These are phyloP conservation scores for Zoanthus solanderi DNA, from an alignment of 92 coral and sea anemone species.

Conservation along the genomic window DNA sequence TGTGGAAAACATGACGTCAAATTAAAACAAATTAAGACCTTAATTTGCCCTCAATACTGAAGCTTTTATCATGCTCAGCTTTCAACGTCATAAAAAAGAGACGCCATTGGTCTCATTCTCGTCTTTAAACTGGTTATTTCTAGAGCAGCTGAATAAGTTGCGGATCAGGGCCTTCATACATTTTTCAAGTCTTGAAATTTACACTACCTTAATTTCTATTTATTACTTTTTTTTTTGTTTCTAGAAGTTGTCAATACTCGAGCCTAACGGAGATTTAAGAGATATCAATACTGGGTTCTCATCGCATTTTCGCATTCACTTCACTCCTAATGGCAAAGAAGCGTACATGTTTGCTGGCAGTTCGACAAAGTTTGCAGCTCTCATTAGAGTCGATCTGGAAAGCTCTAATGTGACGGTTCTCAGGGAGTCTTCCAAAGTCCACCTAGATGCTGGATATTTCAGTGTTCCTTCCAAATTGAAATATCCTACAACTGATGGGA, in stretches of 20 bases:
- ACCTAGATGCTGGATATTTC: constrained; percentile 71
- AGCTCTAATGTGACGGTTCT: constrained; percentile 65
- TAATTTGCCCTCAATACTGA: too few species aligned
- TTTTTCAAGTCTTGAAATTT: background rate
- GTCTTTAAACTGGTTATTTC: too few species aligned
- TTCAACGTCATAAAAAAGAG: too few species aligned
- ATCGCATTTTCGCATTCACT: constrained; percentile 63
- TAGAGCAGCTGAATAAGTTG: too few species aligned
- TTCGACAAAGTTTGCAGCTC: constrained; percentile 64
- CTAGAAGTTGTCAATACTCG: constrained; percentile 75
- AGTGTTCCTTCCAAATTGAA: constrained; percentile 80
- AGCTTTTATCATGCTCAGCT: too few species aligned
- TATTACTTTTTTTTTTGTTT: background rate
- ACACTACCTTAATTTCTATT: background rate
- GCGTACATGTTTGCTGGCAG: constrained; percentile 81
- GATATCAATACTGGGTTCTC: constrained; percentile 68
- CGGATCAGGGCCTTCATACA: background rate
- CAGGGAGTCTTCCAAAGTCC: constrained; percentile 61
- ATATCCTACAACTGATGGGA: constrained; percentile 79
- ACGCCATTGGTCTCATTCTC: too few species aligned
- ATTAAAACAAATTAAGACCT: too few species aligned
- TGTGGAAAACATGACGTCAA: too few species aligned
- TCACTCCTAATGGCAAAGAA: constrained; percentile 70
- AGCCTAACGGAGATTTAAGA: constrained; percentile 69
- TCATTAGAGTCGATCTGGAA: constrained; percentile 72